Evolutionary conservation across 2,797 vertebrate genomes (phyloP).

Genomic region (Poecile montanus): DNA sequence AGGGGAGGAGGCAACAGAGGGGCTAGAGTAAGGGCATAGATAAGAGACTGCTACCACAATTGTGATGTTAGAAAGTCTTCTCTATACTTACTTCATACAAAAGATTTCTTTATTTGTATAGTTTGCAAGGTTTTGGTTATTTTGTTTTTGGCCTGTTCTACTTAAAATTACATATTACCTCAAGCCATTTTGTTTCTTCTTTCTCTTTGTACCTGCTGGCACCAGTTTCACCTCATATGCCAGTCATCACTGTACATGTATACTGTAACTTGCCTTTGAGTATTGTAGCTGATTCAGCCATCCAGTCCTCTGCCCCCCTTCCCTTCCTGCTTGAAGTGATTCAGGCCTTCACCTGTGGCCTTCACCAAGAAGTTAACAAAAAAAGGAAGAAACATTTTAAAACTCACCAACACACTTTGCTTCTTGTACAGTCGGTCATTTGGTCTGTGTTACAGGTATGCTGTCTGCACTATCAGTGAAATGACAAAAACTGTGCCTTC

Average conservation of each 20-base stretch:
- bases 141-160: neutral
- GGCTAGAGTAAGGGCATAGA: neutral
- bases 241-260: neutral
- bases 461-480: neutral
- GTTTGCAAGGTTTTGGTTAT: neutral
- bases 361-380: neutral
- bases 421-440: accelerated
- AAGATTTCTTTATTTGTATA: neutral
- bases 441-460: neutral
- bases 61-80: neutral
- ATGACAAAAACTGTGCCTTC: neutral
- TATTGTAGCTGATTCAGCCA: neutral
- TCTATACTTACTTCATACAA: neutral
- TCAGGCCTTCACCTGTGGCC: neutral
- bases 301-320: neutral
- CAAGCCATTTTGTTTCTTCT: neutral
- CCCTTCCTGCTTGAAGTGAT: neutral
- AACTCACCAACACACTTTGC: neutral
- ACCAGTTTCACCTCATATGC: neutral
- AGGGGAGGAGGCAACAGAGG: accelerated
- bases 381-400: neutral
- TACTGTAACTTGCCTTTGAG: neutral
- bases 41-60: neutral
- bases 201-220: neutral
- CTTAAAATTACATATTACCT: neutral